These are phyloP conservation scores for Mormyrus proboscirostris DNA, from an alignment of 2,797 vertebrate genomes.

Conservation along the genomic window DNA sequence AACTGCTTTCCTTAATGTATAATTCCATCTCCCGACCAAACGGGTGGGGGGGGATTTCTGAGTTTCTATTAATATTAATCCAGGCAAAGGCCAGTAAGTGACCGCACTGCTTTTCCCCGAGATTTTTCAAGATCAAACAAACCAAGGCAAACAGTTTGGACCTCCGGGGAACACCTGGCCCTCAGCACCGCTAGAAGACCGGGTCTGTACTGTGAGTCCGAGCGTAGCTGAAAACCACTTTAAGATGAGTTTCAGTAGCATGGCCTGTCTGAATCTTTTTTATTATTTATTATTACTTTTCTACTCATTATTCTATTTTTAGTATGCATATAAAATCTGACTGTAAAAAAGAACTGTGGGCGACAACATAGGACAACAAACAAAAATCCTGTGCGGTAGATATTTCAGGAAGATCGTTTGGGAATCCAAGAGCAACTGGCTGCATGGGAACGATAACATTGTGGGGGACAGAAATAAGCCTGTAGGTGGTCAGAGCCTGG, in stretches of 20 bases:
- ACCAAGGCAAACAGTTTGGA: neutral
- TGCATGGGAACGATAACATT: neutral
- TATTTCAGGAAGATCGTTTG: neutral
- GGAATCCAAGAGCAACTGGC: neutral
- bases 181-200: neutral
- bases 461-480: neutral
- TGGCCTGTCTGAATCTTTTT: neutral
- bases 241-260: neutral
- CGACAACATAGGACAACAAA: neutral
- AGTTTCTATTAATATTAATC: neutral
- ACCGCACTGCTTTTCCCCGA: neutral
- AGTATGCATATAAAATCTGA: neutral
- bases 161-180: neutral
- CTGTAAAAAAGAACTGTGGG: neutral
- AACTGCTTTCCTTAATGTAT: neutral
- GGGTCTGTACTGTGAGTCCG: neutral
- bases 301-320: neutral
- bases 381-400: neutral
- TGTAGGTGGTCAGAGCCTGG: neutral
- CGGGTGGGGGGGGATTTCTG: neutral
- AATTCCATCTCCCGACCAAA: neutral
- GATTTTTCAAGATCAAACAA: neutral
- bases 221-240: neutral
- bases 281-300: neutral
- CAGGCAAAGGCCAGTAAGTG: neutral